Evolutionary conservation across 2,113 vertebrate species (phyloP), one percentile per base, ranked within the genome.

Genomic region (Sinocyclocheilus maitianheensis): DNA sequence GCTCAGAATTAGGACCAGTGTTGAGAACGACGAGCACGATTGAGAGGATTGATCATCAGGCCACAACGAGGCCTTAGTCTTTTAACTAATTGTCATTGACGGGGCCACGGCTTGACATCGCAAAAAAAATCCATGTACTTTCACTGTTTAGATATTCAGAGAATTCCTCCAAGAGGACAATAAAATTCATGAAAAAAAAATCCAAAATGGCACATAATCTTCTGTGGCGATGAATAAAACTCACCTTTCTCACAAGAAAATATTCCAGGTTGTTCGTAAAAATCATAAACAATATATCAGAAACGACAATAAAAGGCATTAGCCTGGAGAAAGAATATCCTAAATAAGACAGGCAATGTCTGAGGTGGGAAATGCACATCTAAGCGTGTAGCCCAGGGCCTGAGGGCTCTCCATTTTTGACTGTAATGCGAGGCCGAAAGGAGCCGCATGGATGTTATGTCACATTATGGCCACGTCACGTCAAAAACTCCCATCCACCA

Each of bases 211-310:
- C 60, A 81, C 3, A 81, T 30, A 30, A 75, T 77, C 75, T 62
- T 60, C 40, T 74, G 83, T 71, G 43, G 30, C n/a, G 51, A 84
- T 16, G 2, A 86, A n/a, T 13, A 51, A 60, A 51, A 89, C 88
- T 89, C 88, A 86, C 88, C 88, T 89, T 83, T 71, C 65, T 62
- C 40, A 69, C 69, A 77, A 77, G 77, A 76, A 86, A 86, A 74
- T 34, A 79, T 75, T 86, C 84, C 79, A 60, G 81, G 53, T 72
- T 22, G 55, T 62, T 40, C 3, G 5, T 11, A 82, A 82, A 69
- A 77, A 77, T 24, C 22, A 63, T 80, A 43, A 63, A n/a, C 24
- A 78, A 9, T 62, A 13, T 40, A n/a, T 65, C 62, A 30, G n/a
- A 82, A 30, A 22, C 4, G 1, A 69, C 13, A 69, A 9, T 51